phyloP scores from a whole-genome alignment of 2,888 invertebrate species.

The Chrysolina oricalcia region DNA sequence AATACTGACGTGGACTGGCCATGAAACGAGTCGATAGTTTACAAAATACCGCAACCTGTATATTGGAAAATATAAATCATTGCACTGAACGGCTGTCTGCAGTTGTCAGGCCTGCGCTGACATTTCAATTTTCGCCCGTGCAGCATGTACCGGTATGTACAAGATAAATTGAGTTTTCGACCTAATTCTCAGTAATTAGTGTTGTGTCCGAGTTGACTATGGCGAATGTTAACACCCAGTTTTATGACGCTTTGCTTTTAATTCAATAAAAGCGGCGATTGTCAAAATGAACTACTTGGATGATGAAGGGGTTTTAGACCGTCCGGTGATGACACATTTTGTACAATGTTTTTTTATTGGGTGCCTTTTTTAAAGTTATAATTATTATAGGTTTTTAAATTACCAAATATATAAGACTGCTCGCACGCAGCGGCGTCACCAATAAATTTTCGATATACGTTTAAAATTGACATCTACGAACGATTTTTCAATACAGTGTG shows the following conservation, averaged over 20 bases:
- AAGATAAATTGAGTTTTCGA: neutral
- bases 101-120: neutral
- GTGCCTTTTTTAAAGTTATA: no score
- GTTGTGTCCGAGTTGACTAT: neutral
- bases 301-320: no score
- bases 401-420: no score
- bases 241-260: neutral
- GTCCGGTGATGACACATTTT: no score
- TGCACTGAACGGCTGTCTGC: neutral
- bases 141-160: neutral
- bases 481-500: no score
- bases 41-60: no score
- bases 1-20: slow-evolving; percentile 38
- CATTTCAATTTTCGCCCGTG: slow-evolving; percentile 8
- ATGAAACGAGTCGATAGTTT: neutral
- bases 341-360: no score
- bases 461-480: no score
- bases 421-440: no score
- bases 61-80: slow-evolving; percentile 3
- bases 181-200: slow-evolving; percentile 7
- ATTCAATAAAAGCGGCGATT: neutral
- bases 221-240: neutral
- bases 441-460: no score
- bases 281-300: no score
- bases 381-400: no score